These are phyloP conservation scores for Trematomus loennbergii DNA, from an alignment of 2,113 vertebrate genomes.

Conservation along the genomic window DNA sequence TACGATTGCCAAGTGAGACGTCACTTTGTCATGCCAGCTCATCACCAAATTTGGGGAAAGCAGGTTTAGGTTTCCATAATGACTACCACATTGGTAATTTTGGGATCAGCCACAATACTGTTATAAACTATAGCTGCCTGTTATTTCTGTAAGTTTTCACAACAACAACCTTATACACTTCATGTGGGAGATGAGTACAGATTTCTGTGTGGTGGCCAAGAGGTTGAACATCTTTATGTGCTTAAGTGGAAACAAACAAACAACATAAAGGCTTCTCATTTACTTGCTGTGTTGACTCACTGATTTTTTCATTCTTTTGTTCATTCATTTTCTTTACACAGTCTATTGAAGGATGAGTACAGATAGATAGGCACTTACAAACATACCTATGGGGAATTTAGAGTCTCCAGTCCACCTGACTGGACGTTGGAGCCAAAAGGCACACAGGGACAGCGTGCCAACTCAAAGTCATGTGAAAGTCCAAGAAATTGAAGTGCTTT, in stretches of 20 bases:
- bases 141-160: constrained; percentile 52
- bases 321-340: constrained; percentile 11
- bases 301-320: constrained; percentile 12
- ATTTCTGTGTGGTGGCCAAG: constrained; percentile 2
- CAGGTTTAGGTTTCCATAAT: constrained; percentile 56
- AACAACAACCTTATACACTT: constrained; percentile 51
- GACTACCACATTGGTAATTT: constrained; percentile 56
- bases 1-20: constrained; percentile 61
- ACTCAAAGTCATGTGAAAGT: neutral
- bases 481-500: constrained; percentile 1
- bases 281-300: constrained; percentile 12
- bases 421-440: constrained; percentile 19
- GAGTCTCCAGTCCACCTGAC: constrained; percentile 49
- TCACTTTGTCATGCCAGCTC: constrained; percentile 64
- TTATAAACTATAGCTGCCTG: constrained; percentile 51
- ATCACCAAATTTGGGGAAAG: constrained; percentile 56
- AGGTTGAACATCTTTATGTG: constrained; percentile 12
- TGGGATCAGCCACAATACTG: constrained; percentile 56
- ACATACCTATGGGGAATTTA: constrained; percentile 65
- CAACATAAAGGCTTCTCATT: constrained; percentile 14
- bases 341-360: constrained; percentile 19
- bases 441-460: constrained; percentile 14
- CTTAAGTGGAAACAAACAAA: constrained; percentile 24
- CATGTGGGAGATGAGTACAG: constrained; percentile 24
- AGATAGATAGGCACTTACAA: constrained; percentile 28